Evolutionary conservation across 2,113 vertebrate species (phyloP).

Genomic region (Eulemur rufifrons): DNA sequence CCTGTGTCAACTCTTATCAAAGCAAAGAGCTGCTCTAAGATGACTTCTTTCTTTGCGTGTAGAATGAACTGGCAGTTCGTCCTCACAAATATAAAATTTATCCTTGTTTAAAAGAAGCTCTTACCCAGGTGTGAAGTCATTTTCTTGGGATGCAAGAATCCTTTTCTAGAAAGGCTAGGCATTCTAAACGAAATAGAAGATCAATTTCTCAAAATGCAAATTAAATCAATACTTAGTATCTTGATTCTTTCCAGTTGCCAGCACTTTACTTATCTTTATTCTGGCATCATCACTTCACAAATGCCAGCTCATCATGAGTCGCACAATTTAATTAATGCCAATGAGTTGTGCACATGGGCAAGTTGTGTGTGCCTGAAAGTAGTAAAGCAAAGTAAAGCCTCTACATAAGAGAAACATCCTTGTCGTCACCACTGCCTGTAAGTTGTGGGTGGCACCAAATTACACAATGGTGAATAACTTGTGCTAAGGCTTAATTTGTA

Average conservation of each 20-base stretch:
- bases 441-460: not conserved
- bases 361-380: not conserved
- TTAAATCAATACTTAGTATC: not conserved
- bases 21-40: not conserved
- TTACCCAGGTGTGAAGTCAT: not conserved
- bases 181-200: not conserved
- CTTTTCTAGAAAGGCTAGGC: not conserved
- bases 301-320: not conserved
- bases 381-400: not conserved
- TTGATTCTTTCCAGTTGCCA: not conserved
- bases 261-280: not conserved
- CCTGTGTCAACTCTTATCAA: not conserved
- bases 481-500: not conserved
- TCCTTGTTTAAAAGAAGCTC: not conserved
- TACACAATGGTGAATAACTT: not conserved
- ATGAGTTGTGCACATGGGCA: not conserved
- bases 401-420: not conserved
- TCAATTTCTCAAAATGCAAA: not conserved
- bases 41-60: not conserved
- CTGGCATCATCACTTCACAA: not conserved
- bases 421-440: not conserved
- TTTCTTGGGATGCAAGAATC: not conserved
- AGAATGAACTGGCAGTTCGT: not conserved
- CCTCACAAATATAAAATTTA: not conserved
- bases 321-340: not conserved